Conservation (phyloP, 2,888 invertebrate genomes). For the Dicyrtomina minuta region DNA sequence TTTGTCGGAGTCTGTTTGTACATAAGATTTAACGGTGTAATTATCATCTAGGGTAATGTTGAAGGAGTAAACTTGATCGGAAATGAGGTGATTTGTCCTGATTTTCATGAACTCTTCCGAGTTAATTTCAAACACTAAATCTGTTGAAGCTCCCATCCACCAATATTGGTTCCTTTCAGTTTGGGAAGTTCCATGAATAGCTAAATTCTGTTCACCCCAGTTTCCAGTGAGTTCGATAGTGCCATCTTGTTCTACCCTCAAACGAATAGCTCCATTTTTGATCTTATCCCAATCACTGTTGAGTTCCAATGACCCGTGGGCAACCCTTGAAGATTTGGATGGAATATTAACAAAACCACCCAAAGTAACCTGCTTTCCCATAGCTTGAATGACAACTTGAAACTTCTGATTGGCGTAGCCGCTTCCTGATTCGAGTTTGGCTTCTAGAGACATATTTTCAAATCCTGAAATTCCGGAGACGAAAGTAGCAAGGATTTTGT, state of each 20-base stretch:
- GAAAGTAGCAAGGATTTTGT: constrained; percentile 27
- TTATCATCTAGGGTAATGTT: constrained; percentile 40
- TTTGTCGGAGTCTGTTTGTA: constrained; percentile 29
- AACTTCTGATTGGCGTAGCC: constrained; percentile 22
- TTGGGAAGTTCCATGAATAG: constrained; percentile 31
- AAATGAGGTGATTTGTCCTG: constrained; percentile 33
- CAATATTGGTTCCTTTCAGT: not conserved
- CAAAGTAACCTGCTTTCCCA: constrained; percentile 24
- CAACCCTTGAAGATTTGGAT: constrained; percentile 11
- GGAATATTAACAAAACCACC: constrained; percentile 34
- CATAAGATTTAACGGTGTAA: constrained; percentile 36
- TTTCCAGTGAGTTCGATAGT: constrained; percentile 38
- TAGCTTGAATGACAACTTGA: constrained; percentile 17
- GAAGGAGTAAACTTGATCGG: constrained; percentile 37
- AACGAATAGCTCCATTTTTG: constrained; percentile 34
- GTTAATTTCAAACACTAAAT: constrained; percentile 34
- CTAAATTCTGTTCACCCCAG: constrained; percentile 38
- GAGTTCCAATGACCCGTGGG: constrained; percentile 24
- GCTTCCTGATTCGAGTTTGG: constrained; percentile 11
- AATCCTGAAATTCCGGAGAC: constrained; percentile 35
- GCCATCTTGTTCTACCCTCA: constrained; percentile 39
- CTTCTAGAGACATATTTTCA: constrained; percentile 35
- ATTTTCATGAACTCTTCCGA: constrained; percentile 31
- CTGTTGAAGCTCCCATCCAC: constrained; percentile 33
- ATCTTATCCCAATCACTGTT: constrained; percentile 35